Base-by-base conservation (phyloP, 2,113 vertebrate genomes). In the Athene cunicularia region DNA sequence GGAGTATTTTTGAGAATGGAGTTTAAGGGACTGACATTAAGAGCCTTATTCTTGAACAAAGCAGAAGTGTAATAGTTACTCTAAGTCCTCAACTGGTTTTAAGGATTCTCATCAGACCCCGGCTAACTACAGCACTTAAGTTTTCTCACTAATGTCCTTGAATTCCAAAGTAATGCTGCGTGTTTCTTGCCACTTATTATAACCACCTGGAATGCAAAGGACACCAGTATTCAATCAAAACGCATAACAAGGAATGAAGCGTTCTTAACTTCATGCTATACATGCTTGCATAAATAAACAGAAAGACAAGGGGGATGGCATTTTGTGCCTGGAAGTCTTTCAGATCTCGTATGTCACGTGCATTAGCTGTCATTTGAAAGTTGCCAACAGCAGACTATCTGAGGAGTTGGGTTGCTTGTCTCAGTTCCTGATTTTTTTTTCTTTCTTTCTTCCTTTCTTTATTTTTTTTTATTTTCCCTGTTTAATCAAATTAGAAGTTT, bases 401-500 rank as follows among this genome's bases (percentile, higher is more conserved):
- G 45, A 60, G 14, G 19, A 47, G 37, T 91, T 86, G 76, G 58
- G 30, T 94, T 88, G 81, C 32, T 87, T 97, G 37, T 91, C 53
- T 94, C 79, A 71, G 55, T 94, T 81, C 81, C 90, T 96, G 60
- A 96, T 85, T 91, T 75, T 66, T 23, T 45, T 85, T 91, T 75
- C 63, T 23, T 45, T 53, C 43, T 10, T 39, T 35, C 55, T 21
- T 68, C 11, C 11, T 71, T 56, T 43, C 12, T 37, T 33, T 56
- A 18, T 23, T 35, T 11, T 73, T 60, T 63, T 92, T 93, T 39
- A 14, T 88, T 91, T 85, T 53, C 77, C 79, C 62, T 58, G 60
- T 95, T 86, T 70, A 80, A 96, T 95, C 72, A 86, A 95, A 98
- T 49, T 93, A 99, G 99, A 99, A 98, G 98, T 99, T 93, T 97